Evolutionary conservation across 2,797 vertebrate species (phyloP).

Genomic region (Myotis myotis): DNA sequence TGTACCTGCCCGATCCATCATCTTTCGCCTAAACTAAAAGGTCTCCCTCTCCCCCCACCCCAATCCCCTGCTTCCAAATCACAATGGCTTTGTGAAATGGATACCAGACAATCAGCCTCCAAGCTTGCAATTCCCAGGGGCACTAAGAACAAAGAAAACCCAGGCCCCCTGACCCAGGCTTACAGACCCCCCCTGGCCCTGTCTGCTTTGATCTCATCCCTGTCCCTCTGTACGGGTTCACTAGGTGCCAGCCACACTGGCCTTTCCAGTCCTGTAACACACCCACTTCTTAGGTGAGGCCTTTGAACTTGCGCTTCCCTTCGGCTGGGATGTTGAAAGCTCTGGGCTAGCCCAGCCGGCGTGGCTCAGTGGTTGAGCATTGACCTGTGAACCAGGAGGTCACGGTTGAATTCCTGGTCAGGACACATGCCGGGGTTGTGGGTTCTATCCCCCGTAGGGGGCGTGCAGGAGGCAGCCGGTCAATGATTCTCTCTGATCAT

Average conservation of each 20-base stretch:
- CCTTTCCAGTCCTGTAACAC: background rate
- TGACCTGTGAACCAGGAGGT: no score
- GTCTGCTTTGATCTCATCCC: background rate
- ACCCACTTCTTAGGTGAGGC: background rate
- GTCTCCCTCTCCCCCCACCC: background rate
- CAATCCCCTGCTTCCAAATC: background rate
- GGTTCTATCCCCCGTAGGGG: no score
- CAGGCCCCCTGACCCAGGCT: background rate
- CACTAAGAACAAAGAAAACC: background rate
- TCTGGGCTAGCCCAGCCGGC: no score
- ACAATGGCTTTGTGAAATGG: background rate
- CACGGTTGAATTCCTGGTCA: no score
- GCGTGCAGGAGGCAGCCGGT: no score
- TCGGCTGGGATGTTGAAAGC: background rate
- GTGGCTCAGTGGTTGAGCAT: no score
- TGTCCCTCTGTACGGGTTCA: background rate
- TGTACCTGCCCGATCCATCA: background rate
- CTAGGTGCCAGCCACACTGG: background rate
- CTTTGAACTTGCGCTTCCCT: background rate
- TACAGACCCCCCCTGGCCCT: background rate
- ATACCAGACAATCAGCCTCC: background rate
- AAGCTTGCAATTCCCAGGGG: background rate
- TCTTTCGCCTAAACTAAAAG: background rate
- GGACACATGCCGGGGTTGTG: no score
- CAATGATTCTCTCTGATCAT: no score